phyloP scores from a whole-genome alignment of 2,113 vertebrate genomes.

The Nestor notabilis region DNA sequence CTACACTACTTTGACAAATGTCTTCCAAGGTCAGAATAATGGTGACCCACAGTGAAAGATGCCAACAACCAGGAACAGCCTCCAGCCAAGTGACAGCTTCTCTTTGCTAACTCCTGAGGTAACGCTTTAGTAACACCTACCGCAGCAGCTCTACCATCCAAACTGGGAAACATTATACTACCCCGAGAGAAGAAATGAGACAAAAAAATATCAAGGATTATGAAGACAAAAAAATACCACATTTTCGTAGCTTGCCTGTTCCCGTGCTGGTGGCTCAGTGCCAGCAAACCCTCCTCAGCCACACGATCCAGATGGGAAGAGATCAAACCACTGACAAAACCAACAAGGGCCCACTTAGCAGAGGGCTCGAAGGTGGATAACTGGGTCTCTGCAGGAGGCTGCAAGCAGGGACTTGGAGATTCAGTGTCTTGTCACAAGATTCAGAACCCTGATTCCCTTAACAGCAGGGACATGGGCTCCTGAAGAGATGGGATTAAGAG shows the following conservation, averaged over 20 bases:
- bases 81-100: neutral
- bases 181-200: neutral
- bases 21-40: neutral
- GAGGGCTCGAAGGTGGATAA: neutral
- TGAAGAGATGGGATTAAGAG: neutral
- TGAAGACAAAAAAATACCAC: neutral
- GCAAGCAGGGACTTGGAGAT: neutral
- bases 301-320: neutral
- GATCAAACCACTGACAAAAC: neutral
- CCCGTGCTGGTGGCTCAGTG: neutral
- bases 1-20: neutral
- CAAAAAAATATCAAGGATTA: neutral
- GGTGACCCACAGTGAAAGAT: neutral
- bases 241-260: neutral
- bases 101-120: neutral
- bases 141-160: neutral
- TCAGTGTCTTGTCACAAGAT: neutral
- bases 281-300: neutral
- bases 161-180: neutral
- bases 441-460: neutral
- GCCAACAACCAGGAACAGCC: neutral
- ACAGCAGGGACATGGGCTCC: neutral
- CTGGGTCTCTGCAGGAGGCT: neutral
- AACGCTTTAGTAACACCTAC: neutral
- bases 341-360: neutral